Percentiles rank a stretch among this genome's conserved stretches.
phyloP scores from a whole-genome alignment of 2,797 vertebrate species.

The Alca torda region DNA sequence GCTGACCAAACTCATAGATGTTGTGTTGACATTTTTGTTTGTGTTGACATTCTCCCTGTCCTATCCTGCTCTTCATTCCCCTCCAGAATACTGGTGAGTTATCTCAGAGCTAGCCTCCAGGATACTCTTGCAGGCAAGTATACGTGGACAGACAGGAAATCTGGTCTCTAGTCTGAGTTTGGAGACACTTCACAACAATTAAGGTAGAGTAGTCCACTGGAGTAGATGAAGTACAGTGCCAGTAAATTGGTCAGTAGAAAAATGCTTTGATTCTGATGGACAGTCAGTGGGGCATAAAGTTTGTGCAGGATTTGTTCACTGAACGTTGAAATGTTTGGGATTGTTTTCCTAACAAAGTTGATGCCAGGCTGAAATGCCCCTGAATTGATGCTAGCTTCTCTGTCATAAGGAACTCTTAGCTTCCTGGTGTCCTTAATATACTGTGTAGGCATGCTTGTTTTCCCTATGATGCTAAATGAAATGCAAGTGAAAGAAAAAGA shows the following conservation, averaged over 20 bases:
- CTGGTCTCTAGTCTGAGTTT: neutral
- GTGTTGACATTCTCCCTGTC: neutral
- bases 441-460: fast-evolving
- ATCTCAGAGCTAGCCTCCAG: neutral
- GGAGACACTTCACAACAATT: neutral
- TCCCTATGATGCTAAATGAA: neutral
- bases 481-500: neutral
- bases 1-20: neutral
- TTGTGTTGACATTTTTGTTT: neutral
- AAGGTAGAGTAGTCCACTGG: neutral
- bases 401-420: neutral
- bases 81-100: neutral
- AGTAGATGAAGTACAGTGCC: neutral
- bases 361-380: neutral
- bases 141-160: neutral
- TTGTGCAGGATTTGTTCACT: neutral
- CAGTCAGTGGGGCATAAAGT: neutral
- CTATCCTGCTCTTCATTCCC: neutral
- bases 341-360: neutral
- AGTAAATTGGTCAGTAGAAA: neutral
- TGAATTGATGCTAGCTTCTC: neutral
- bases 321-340: neutral
- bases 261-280: neutral
- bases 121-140: neutral
- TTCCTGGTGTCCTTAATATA: neutral